Conservation (phyloP, 2,888 invertebrate genomes). For the Cerastoderma edule region DNA sequence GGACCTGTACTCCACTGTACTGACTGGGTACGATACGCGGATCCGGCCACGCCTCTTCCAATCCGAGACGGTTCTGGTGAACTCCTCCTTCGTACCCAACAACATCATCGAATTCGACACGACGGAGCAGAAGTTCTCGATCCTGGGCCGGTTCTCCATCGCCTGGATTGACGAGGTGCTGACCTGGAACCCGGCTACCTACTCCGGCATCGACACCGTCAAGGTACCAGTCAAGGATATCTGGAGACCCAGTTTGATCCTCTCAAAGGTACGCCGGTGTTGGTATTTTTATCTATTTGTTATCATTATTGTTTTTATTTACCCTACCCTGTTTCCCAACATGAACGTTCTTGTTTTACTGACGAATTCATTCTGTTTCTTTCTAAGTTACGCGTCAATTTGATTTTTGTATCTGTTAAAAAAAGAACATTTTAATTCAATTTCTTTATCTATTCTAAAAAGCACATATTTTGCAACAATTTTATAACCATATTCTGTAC, state of each 20-base stretch:
- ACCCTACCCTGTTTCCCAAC: too few species aligned
- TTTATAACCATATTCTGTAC: too few species aligned
- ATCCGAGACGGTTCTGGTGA: constrained; percentile 31
- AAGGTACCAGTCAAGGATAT: constrained; percentile 49
- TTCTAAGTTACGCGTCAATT: too few species aligned
- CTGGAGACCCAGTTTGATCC: constrained; percentile 57
- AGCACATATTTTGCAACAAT: too few species aligned
- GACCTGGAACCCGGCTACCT: constrained; percentile 38
- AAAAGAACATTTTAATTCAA: too few species aligned
- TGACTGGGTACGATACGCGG: constrained; percentile 49
- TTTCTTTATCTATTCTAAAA: too few species aligned
- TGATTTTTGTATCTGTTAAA: too few species aligned
- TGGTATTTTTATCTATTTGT: too few species aligned
- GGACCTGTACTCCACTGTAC: constrained; percentile 23
- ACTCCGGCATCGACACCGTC: constrained; percentile 25
- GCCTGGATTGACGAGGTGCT: constrained; percentile 55
- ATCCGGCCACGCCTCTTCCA: constrained; percentile 51
- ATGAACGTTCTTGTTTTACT: too few species aligned
- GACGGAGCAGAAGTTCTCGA: constrained; percentile 53
- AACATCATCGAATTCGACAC: constrained; percentile 57
- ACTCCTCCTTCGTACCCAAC: constrained; percentile 39
- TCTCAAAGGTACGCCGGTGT: constrained; percentile 39
- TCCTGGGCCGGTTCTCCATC: constrained; percentile 48
- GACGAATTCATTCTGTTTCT: too few species aligned
- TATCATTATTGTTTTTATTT: too few species aligned